Base-by-base conservation (phyloP, 2,888 invertebrate species). In the Dromius quadrimaculatus region DNA sequence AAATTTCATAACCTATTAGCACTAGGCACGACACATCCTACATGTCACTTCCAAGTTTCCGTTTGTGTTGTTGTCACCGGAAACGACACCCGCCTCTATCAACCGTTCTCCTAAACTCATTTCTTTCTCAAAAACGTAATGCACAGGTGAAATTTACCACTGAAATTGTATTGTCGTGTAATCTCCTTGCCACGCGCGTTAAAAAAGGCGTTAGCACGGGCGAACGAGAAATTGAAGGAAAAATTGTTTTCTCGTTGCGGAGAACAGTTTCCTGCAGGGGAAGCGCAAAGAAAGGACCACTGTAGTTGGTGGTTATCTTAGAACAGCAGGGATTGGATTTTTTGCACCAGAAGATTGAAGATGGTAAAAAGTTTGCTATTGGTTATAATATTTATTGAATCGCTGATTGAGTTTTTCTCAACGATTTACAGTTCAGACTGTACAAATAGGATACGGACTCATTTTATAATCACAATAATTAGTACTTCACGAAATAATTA, bases 81-180 rank as follows among this genome's bases (percentile, higher is more conserved):
- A 23, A 22, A n/a, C 23, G n/a, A 54, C 36, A 59, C 59, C n/a
- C n/a, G 11, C 20, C 36, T n/a, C n/a, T n/a, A n/a, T n/a, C n/a
- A n/a, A n/a, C n/a, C n/a, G n/a, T n/a, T n/a, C n/a, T n/a, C n/a
- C n/a, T n/a, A n/a, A n/a, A n/a, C n/a, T n/a, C n/a, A n/a, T n/a
- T n/a, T n/a, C n/a, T n/a, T n/a, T n/a, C n/a, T 54, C 23, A 54
- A 54, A 54, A 54, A 50, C 28, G 50, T 28, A 20, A 36, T 47
- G 32, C 38, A 41, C 62, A 62, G 62, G 41, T 62, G 62, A 41
- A 62, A 41, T 62, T 62, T 41, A 43, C 28, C 43, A 15, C 13
- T 28, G 63, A 63, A 63, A 63, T 63, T 63, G 63, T 63, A 63
- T 63, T 63, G 63, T 63, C 43, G 43, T 22, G 63, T 63, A 63